Evolutionary conservation across 2,888 invertebrate species (phyloP).

Genomic region (Hypomecis punctinalis): DNA sequence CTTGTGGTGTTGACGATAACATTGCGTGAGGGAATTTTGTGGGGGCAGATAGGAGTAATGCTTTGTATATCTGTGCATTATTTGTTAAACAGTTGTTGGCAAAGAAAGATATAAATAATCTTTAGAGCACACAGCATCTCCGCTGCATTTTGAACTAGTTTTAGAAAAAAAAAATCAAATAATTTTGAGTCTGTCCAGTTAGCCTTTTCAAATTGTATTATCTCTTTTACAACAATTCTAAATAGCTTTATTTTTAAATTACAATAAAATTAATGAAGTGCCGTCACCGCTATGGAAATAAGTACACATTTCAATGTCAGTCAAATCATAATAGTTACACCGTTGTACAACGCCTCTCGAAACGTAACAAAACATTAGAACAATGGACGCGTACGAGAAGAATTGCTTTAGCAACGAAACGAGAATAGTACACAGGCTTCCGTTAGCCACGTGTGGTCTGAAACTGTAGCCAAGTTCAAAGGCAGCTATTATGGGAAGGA

Average conservation of each 20-base stretch:
- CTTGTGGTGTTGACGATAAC: no score
- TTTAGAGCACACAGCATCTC: no score
- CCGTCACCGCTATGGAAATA: background rate
- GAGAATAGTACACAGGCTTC: conserved; percentile 17
- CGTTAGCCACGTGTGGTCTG: conserved; percentile 10
- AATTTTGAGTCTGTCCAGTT: no score
- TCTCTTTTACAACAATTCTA: no score
- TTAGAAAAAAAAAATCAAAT: no score
- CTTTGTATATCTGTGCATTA: no score
- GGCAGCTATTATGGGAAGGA: conserved; percentile 37
- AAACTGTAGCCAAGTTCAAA: conserved; percentile 39
- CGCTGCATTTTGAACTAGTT: no score
- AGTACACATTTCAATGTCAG: conserved; percentile 11
- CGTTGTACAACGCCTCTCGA: conserved; percentile 17
- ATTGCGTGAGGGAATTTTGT: no score
- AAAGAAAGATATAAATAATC: no score
- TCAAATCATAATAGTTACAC: conserved; percentile 43
- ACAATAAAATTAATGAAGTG: background rate
- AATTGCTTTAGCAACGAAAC: conserved; percentile 16
- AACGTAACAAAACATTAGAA: conserved; percentile 16
- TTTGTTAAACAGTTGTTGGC: no score
- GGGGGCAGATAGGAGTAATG: no score
- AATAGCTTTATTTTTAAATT: background rate
- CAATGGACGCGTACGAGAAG: conserved; percentile 7
- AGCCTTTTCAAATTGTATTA: no score